A percentile compares a stretch with the other conserved stretches of the same genome.
These are phyloP conservation scores for Caenorhabditis sinica DNA, from an alignment of 2,888 invertebrate species.

Conservation along the genomic window DNA sequence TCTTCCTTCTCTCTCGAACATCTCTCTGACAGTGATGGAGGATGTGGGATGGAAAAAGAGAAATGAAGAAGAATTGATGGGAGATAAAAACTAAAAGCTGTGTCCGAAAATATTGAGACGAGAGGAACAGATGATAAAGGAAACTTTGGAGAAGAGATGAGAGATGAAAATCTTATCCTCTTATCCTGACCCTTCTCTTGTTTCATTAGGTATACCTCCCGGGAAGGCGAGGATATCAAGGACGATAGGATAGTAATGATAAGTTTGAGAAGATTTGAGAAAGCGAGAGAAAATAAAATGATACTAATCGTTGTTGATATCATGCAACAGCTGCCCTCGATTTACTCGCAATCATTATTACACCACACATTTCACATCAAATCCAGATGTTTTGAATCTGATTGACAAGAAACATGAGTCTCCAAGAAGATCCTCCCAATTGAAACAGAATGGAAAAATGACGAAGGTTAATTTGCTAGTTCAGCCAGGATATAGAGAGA, in stretches of 20 bases:
- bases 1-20: slow-evolving; percentile 16
- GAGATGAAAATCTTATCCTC: neutral
- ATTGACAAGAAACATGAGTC: slow-evolving; percentile 10
- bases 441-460: neutral
- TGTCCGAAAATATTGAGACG: neutral
- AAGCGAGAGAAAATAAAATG: neutral
- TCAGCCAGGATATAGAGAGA: neutral
- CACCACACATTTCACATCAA: slow-evolving; percentile 39
- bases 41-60: slow-evolving; percentile 7
- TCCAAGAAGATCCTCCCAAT: neutral
- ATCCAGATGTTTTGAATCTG: slow-evolving; percentile 50
- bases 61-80: slow-evolving; percentile 16
- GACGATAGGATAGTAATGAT: neutral
- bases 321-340: slow-evolving; percentile 37
- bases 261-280: neutral
- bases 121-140: slow-evolving; percentile 13
- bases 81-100: slow-evolving; percentile 16
- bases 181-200: neutral
- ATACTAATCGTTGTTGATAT: slow-evolving; percentile 27
- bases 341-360: slow-evolving; percentile 41
- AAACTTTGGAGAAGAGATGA: neutral
- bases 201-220: too few species aligned
- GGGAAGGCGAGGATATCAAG: slow-evolving; percentile 12
- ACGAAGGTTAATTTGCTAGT: slow-evolving; percentile 8
- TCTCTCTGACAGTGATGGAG: slow-evolving; percentile 24